Conservation (phyloP, 2,888 invertebrate species). For the Xanthorhoe spadicearia region DNA sequence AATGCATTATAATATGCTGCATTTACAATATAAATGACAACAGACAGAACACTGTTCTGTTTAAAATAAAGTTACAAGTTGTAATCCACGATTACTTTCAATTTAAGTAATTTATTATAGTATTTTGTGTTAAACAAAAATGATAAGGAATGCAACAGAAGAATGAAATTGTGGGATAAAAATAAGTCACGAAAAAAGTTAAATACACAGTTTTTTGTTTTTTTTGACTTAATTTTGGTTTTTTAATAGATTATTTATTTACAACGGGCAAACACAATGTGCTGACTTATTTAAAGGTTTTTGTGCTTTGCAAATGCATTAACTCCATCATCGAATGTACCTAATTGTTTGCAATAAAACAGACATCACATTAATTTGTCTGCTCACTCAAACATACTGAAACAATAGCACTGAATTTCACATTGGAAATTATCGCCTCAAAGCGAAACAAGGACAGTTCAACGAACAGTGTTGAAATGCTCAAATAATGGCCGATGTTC, state of each 20-base stretch:
- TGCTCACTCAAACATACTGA: conserved; percentile 20
- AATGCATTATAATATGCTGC: neutral
- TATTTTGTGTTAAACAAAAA: too few relatives aligned
- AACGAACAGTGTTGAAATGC: conserved; percentile 28
- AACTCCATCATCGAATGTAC: too few relatives aligned
- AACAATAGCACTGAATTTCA: conserved; percentile 23
- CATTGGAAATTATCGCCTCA: conserved; percentile 26
- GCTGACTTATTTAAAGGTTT: too few relatives aligned
- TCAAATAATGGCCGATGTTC: conserved; percentile 29
- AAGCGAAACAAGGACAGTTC: conserved; percentile 27
- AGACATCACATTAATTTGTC: neutral
- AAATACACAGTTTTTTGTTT: too few relatives aligned
- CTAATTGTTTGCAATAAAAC: conserved; percentile 2
- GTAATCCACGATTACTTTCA: neutral
- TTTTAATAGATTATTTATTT: too few relatives aligned
- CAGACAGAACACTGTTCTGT: neutral
- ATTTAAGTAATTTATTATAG: too few relatives aligned
- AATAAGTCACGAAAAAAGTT: too few relatives aligned
- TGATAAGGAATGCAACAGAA: too few relatives aligned
- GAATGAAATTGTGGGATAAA: too few relatives aligned
- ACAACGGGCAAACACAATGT: too few relatives aligned
- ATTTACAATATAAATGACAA: neutral
- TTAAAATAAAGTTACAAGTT: neutral
- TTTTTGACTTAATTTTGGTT: too few relatives aligned
- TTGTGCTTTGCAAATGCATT: too few relatives aligned